Evolutionary conservation across 2,888 invertebrate species (phyloP), one percentile per base, ranked within the genome.

Genomic region (Hypomecis punctinalis): DNA sequence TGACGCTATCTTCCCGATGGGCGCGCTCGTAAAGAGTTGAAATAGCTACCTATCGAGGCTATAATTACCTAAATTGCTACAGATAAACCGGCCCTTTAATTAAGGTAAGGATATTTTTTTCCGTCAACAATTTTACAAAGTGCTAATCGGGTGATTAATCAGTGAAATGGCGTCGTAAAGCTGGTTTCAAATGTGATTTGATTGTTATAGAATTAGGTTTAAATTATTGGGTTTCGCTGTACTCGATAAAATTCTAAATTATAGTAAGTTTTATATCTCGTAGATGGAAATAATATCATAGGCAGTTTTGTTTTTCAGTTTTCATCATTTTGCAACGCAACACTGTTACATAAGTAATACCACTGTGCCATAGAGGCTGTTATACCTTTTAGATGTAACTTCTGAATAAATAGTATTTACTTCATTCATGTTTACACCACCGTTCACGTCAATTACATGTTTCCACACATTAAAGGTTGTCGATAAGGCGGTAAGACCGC

Each of bases 1-100:
- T 86, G 77, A 84, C 85, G 89, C 86, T 92, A 93, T 93, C 93
- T 85, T 79, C 81, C 79, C 82, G 75, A 76, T 82, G 80, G 80
- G 77, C 75, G 52, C 79, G 85, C 83, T 91, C 93, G 90, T 92
- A 93, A 93, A 93, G 91, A 93, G 93, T 93, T 93, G 85, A 82
- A 90, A 88, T 79, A 76, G 85, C 84, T 78, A 84, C 84, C 85
- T 86, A 92, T 91, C 86, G 85, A 78, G 76, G 80, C 61, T 70
- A 87, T 85, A 90, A 93, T 93, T 92, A 91, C 82, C 80, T 70
- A 83, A 91, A 91, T 89, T 84, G 85, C 86, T 71, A 71, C 66
- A 88, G 88, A 90, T 88, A 90, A 85, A 68, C 76, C 68, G 69
- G 67, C 74, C 77, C 78, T 84, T 80, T 85, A 85, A 85, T 88